phyloP scores from a whole-genome alignment of 2,113 vertebrate species.

The Pelecanoides urinatrix region DNA sequence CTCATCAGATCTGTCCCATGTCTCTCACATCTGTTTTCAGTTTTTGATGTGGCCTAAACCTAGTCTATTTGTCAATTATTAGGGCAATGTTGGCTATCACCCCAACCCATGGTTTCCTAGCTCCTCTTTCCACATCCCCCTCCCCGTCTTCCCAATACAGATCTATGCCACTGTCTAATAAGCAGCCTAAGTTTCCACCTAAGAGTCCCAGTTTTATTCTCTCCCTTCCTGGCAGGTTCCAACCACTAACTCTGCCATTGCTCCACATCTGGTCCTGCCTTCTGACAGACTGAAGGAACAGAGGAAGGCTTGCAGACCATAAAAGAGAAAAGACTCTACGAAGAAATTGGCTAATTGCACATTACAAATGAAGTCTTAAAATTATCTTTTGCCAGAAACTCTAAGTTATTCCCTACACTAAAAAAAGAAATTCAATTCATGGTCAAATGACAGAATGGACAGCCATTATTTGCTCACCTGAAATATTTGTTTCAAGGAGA shows the following conservation, averaged over 20 bases:
- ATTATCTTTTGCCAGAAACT: background rate
- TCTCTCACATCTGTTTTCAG: background rate
- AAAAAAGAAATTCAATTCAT: background rate
- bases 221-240: background rate
- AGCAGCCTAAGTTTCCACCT: background rate
- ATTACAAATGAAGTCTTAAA: background rate
- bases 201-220: background rate
- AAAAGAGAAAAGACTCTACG: background rate
- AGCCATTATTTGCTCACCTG: constrained; percentile 79
- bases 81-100: background rate
- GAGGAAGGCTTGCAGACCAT: background rate
- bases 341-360: background rate
- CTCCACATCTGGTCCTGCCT: background rate
- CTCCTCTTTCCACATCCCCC: background rate
- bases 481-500: constrained; percentile 99
- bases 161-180: background rate
- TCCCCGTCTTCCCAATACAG: background rate
- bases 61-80: background rate
- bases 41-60: background rate
- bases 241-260: background rate
- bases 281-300: background rate
- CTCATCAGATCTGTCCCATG: background rate
- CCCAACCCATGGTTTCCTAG: background rate
- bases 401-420: background rate
- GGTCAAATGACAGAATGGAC: background rate